Conservation (phyloP, 2,888 invertebrate species). For the Leptopilina myrica region DNA sequence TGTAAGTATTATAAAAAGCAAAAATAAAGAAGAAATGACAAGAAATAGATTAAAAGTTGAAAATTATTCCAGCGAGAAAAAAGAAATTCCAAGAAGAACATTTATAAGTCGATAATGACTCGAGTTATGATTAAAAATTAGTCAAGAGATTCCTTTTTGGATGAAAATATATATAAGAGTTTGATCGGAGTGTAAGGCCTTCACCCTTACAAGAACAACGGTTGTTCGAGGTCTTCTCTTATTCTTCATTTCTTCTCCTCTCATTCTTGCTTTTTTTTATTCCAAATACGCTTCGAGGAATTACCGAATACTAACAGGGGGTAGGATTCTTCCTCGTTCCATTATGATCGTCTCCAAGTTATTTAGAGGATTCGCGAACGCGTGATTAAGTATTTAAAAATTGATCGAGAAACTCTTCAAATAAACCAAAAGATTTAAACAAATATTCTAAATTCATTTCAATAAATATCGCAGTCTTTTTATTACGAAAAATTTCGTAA, state of each 20-base stretch:
- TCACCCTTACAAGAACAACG: conserved; percentile 65
- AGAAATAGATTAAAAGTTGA: too few relatives aligned
- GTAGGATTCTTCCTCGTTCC: conserved; percentile 59
- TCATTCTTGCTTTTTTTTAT: conserved; percentile 46
- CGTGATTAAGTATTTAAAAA: conserved; percentile 40
- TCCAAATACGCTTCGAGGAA: conserved; percentile 52
- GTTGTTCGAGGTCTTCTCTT: conserved; percentile 54
- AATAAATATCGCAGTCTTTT: too few relatives aligned
- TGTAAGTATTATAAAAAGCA: too few relatives aligned
- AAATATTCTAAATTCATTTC: neutral
- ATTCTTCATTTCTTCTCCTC: conserved; percentile 51
- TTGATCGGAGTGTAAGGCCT: conserved; percentile 23
- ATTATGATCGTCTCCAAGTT: conserved; percentile 45
- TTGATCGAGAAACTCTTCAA: conserved; percentile 23
- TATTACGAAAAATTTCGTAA: too few relatives aligned
- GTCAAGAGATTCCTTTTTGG: neutral
- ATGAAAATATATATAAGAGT: neutral
- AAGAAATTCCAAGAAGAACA: too few relatives aligned
- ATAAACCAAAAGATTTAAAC: conserved; percentile 12
- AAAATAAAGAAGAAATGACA: too few relatives aligned
- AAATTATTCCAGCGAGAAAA: too few relatives aligned
- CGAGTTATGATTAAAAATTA: neutral
- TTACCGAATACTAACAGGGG: conserved; percentile 58
- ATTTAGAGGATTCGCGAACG: conserved; percentile 38
- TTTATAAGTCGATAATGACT: neutral